A percentile compares a stretch with the other conserved stretches of the same genome.
phyloP scores from a whole-genome alignment of 2,113 vertebrate species.

The Mormyrus lacerda region DNA sequence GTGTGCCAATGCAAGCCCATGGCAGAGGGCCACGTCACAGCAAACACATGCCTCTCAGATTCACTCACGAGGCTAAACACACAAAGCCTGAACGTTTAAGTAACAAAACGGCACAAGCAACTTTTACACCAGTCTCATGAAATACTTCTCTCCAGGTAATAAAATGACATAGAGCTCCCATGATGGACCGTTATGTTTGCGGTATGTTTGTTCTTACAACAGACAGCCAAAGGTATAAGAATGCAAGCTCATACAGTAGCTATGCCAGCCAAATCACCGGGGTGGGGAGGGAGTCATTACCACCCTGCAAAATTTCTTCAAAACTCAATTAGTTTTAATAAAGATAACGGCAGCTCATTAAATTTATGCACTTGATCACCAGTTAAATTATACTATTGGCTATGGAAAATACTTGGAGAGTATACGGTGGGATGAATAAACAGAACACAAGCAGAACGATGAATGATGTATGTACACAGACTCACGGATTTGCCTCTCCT shows the following conservation, averaged over 20 bases:
- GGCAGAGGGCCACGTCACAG: not conserved
- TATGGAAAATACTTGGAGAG: not conserved
- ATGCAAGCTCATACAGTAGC: not conserved
- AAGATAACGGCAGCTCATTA: not conserved
- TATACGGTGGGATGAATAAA: not conserved
- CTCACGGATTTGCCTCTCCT: constrained; percentile 58
- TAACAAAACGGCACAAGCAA: not conserved
- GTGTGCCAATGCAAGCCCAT: not conserved
- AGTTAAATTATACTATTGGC: not conserved
- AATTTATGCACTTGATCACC: not conserved
- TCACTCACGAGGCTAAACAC: not conserved
- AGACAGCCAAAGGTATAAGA: not conserved
- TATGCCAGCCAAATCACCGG: not conserved
- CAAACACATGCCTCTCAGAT: not conserved
- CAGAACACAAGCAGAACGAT: not conserved
- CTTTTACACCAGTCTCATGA: not conserved
- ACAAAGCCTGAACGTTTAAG: not conserved
- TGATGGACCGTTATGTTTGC: not conserved
- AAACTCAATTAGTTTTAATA: not conserved
- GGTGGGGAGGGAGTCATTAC: not conserved
- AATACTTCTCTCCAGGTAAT: not conserved
- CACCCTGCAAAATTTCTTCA: not conserved
- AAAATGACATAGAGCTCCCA: not conserved
- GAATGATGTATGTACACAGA: constrained; percentile 20
- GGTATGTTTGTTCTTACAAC: not conserved